Evolutionary conservation across 2,797 vertebrate genomes (phyloP), one percentile per base, ranked within the genome.

Genomic region (Galago senegalensis): DNA sequence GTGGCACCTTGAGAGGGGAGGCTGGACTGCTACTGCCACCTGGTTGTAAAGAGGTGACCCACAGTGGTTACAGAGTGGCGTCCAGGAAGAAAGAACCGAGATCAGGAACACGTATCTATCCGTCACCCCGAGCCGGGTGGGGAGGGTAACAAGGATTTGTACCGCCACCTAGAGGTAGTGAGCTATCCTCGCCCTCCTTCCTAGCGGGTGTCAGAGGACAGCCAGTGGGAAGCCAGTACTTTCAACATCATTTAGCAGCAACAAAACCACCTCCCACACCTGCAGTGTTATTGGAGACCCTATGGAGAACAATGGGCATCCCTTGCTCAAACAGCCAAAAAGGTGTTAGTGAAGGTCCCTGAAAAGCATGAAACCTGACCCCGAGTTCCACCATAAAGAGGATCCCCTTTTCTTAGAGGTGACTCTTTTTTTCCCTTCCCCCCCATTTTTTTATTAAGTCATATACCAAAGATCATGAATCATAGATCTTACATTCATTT

Each of bases 221-320:
- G 31, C 40, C 16, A 75, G 7, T 53, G 18, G 40, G 80, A 17
- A 43, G 4, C 18, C 25, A 61, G 10, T 13, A 11, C 16, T 34
- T 25, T 31, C 46, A 37, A 69, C 2, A 61, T 29, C 16, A 34
- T 3, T 63, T 67, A 92, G 72, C 8, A 31, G 31, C 53, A 17
- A 6, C 10, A 16, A 73, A 5, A 43, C n/a, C 5, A 14, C 4
- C 1, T 5, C 87, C 60, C 18, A 63, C 3, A 25, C 60, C 23
- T 73, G 11, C 5, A 31, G 2, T 80, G 27, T 86, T n/a, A 53
- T 1, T 29, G 14, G 10, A 46, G n/a, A 20, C 11, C 21, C 43
- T 1, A 3, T 31, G 9, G 25, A 37, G 3, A 72, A 13, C 27
- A 70, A 37, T 10, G 13, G n/a, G 1, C 5, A 34, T 6, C 2